Evolutionary conservation across 1,140 invertebrate species (phyloP).

Genomic region (Hypsibius dujardini): DNA sequence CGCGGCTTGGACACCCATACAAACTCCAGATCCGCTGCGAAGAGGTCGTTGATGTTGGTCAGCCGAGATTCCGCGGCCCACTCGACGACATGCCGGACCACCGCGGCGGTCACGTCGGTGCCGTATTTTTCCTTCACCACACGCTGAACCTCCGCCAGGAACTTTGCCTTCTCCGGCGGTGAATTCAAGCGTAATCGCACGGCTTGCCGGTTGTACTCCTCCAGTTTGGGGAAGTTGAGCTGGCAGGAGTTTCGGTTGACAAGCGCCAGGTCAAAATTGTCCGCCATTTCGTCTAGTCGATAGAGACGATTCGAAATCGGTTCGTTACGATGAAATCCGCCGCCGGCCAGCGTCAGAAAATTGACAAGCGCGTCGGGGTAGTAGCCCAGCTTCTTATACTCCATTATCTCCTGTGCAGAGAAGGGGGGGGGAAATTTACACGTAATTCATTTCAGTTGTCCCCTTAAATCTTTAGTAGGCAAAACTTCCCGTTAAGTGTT

Average conservation of each 20-base stretch:
- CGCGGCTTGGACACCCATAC: slow-evolving; percentile 11
- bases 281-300: slow-evolving; percentile 37
- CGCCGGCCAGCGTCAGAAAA: slow-evolving; percentile 62
- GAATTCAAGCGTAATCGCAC: slow-evolving; percentile 22
- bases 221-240: slow-evolving; percentile 32
- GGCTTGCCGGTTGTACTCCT: slow-evolving; percentile 30
- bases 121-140: slow-evolving; percentile 21
- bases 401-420: slow-evolving; percentile 38
- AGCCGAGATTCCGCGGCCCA: slow-evolving; percentile 25
- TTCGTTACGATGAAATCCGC: slow-evolving; percentile 44
- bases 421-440: too few species aligned
- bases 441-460: too few species aligned
- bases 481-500: too few species aligned
- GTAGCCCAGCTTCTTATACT: slow-evolving; percentile 43
- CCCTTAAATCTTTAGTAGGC: too few species aligned
- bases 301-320: slow-evolving; percentile 30
- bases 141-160: slow-evolving; percentile 22
- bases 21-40: slow-evolving; percentile 17
- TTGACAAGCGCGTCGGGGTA: slow-evolving; percentile 67
- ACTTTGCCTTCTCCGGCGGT: slow-evolving; percentile 19
- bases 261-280: slow-evolving; percentile 31
- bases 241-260: slow-evolving; percentile 30
- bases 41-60: slow-evolving; percentile 17
- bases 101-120: slow-evolving; percentile 23
- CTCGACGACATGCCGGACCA: slow-evolving; percentile 25